Percentiles rank a stretch among this genome's conserved stretches.
phyloP scores from a whole-genome alignment of 2,797 vertebrate species.

The Muscicapa striata region DNA sequence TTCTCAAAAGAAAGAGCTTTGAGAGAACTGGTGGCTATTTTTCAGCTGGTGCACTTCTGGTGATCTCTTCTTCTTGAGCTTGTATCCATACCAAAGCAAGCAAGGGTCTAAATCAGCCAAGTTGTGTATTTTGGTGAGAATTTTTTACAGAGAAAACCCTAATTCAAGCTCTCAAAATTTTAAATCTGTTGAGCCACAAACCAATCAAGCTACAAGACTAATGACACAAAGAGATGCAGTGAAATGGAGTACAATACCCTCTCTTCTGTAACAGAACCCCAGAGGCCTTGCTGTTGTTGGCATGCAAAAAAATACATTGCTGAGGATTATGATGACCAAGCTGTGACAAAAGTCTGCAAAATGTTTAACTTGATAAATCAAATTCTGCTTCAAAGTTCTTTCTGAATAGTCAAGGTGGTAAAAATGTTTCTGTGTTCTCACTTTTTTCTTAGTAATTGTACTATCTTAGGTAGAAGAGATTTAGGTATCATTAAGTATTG shows the following conservation, averaged over 20 bases:
- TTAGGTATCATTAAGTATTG: neutral
- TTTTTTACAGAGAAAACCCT: neutral
- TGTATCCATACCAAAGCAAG: neutral
- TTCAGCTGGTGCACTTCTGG: neutral
- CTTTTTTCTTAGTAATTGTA: neutral
- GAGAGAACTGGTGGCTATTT: neutral
- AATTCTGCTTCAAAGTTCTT: neutral
- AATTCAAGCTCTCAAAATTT: neutral
- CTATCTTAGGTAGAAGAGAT: neutral
- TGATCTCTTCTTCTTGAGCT: neutral
- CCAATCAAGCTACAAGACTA: neutral
- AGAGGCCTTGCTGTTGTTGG: neutral
- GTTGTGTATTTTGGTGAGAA: neutral
- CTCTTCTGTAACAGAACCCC: neutral
- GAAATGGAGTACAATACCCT: neutral
- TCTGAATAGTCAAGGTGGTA: neutral
- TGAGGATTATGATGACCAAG: neutral
- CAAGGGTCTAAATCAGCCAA: neutral
- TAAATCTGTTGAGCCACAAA: neutral
- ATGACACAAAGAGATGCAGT: neutral
- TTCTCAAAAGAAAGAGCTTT: neutral
- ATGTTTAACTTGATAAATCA: accelerated
- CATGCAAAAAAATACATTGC: neutral
- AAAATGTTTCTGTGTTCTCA: neutral
- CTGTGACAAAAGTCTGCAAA: neutral